These are phyloP conservation scores for Otus sunia DNA, from an alignment of 2,113 vertebrate genomes.

Conservation along the genomic window DNA sequence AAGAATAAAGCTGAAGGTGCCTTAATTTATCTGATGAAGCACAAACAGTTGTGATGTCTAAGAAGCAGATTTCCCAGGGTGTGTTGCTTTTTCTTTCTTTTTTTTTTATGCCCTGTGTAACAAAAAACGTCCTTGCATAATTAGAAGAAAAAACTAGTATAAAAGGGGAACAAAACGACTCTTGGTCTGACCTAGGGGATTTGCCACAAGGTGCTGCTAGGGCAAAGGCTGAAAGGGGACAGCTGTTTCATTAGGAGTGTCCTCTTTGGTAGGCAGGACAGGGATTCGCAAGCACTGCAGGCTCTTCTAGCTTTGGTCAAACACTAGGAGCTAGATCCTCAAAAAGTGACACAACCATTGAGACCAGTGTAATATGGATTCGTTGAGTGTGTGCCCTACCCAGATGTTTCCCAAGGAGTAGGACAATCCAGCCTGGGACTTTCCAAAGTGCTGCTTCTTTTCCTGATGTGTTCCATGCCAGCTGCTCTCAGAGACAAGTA, in stretches of 20 bases:
- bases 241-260: neutral
- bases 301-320: neutral
- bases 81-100: neutral
- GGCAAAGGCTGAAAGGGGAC: neutral
- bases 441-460: neutral
- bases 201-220: neutral
- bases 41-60: neutral
- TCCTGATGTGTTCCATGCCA: neutral
- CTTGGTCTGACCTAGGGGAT: neutral
- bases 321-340: neutral
- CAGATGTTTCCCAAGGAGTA: neutral
- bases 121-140: neutral
- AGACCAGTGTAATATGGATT: neutral
- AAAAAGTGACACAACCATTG: neutral
- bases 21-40: neutral
- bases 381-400: neutral
- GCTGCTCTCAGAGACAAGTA: neutral
- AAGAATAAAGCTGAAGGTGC: neutral
- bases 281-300: neutral
- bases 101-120: neutral
- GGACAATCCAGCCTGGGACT: neutral
- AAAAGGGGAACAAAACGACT: neutral
- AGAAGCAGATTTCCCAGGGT: neutral
- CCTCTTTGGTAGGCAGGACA: neutral
- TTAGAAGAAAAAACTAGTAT: neutral